Evolutionary conservation across 2,888 invertebrate genomes (phyloP).

Genomic region (Cheilosia variabilis): DNA sequence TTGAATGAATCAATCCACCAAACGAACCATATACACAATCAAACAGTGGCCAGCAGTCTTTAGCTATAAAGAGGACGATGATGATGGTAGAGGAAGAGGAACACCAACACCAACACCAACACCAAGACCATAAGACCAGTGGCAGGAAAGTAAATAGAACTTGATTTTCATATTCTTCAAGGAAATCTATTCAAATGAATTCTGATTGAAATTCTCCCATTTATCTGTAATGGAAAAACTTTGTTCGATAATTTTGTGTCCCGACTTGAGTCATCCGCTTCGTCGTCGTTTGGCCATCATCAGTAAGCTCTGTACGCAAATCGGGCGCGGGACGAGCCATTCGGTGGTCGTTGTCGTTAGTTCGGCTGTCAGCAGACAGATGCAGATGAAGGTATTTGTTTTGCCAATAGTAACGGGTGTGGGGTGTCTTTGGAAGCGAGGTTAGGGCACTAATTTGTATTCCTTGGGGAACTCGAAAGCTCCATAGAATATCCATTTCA

Average conservation of each 20-base stretch:
- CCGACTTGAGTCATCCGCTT: not conserved
- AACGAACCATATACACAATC: conserved; percentile 1
- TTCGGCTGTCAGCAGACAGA: conserved; percentile 1
- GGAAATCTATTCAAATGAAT: conserved; percentile 60
- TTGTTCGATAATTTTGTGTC: conserved; percentile 41
- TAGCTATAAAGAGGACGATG: conserved; percentile 16
- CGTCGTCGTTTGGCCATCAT: conserved; percentile 5
- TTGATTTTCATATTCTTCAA: conserved; percentile 59
- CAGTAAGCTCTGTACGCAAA: conserved; percentile 28
- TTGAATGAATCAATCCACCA: conserved; percentile 26
- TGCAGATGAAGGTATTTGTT: conserved; percentile 26
- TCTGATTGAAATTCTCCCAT: conserved; percentile 47
- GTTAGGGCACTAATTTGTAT: conserved; percentile 35
- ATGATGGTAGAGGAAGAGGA: not conserved
- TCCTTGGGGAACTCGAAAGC: conserved; percentile 19
- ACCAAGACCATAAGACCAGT: conserved; percentile 14
- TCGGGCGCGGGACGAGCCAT: conserved; percentile 13
- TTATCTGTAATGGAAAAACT: conserved; percentile 56
- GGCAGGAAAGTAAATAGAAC: conserved; percentile 46
- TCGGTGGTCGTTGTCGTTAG: conserved; percentile 6
- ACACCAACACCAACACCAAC: not conserved
- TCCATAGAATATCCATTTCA: conserved; percentile 34
- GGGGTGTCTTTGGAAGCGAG: not conserved
- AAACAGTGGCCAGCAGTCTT: conserved; percentile 28
- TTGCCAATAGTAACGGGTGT: conserved; percentile 2